Percentiles rank a stretch among this genome's conserved stretches.
These are phyloP conservation scores for Hipposideros armiger DNA, from an alignment of 2,113 vertebrate genomes.

Conservation along the genomic window DNA sequence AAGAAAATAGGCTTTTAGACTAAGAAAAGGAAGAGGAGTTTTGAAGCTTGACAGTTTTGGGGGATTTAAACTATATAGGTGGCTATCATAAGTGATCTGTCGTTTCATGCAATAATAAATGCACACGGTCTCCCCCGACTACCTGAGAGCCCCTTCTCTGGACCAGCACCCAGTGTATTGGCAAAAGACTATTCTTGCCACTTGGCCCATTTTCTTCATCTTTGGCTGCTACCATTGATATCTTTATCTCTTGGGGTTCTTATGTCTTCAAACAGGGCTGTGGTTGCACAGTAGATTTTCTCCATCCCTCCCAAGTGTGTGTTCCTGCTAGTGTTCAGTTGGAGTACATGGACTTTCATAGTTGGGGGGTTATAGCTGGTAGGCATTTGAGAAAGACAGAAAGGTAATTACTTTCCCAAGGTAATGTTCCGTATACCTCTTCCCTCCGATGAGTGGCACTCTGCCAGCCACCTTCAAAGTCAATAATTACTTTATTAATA, in stretches of 20 bases:
- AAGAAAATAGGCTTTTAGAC: background rate
- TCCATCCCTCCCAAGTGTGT: background rate
- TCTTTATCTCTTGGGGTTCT: background rate
- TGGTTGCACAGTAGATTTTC: background rate
- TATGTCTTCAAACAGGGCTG: background rate
- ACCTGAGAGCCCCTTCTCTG: background rate
- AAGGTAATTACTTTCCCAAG: background rate
- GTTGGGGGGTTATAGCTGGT: background rate
- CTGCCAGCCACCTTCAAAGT: background rate
- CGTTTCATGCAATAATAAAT: background rate
- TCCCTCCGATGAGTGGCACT: background rate
- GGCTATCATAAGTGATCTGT: background rate
- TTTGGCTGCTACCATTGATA: background rate
- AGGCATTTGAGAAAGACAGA: background rate
- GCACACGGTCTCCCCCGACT: background rate
- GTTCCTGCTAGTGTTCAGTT: background rate
- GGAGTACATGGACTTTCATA: background rate
- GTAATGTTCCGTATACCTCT: background rate
- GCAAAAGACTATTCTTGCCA: background rate
- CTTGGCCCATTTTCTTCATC: background rate
- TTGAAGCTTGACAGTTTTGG: background rate
- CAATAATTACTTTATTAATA: constrained; percentile 10
- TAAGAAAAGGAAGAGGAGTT: background rate
- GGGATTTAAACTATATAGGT: background rate
- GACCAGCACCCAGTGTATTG: background rate